Percentiles rank a stretch among this genome's conserved stretches.
Conservation (phyloP, 2,888 invertebrate species). For the Drosophila cognata region DNA sequence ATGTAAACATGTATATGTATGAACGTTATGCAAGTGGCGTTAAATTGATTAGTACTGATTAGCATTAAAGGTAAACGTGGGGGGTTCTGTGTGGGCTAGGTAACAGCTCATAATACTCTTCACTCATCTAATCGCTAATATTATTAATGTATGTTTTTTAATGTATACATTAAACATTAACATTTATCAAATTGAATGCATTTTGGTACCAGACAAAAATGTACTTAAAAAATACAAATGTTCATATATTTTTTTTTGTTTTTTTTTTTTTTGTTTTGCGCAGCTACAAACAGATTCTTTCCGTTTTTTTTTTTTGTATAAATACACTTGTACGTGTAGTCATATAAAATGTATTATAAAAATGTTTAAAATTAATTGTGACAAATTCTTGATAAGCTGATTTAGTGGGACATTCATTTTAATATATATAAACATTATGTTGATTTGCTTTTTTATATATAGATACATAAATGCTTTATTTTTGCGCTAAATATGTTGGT, state of each 20-base stretch:
- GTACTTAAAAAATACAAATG: slow-evolving; percentile 64
- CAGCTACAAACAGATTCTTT: slow-evolving; percentile 45
- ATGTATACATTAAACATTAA: slow-evolving; percentile 46
- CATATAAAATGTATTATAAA: slow-evolving; percentile 71
- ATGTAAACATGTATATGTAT: slow-evolving; percentile 51
- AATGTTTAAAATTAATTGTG: slow-evolving; percentile 53
- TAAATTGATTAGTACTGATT: slow-evolving; percentile 44
- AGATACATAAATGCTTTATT: slow-evolving; percentile 67
- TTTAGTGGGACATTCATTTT: slow-evolving; percentile 62
- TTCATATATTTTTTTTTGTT: not conserved
- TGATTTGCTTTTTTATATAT: slow-evolving; percentile 42
- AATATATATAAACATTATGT: slow-evolving; percentile 29
- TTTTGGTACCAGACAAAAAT: slow-evolving; percentile 72
- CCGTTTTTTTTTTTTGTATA: slow-evolving; percentile 15
- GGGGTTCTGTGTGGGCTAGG: slow-evolving; percentile 57
- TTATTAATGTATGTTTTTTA: slow-evolving; percentile 23
- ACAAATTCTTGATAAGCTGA: slow-evolving; percentile 56
- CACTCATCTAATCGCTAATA: slow-evolving; percentile 30
- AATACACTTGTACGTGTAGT: slow-evolving; percentile 30
- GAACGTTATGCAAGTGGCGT: slow-evolving; percentile 33
- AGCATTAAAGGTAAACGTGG: slow-evolving; percentile 53
- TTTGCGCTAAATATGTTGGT: slow-evolving; percentile 53
- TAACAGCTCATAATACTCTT: slow-evolving; percentile 58
- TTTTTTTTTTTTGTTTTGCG: slow-evolving; percentile 38
- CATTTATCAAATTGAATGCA: slow-evolving; percentile 77